A percentile compares a stretch with the other conserved stretches of the same genome.
Conservation (phyloP, 2,113 vertebrate species). For the Takifugu bimaculatus region DNA sequence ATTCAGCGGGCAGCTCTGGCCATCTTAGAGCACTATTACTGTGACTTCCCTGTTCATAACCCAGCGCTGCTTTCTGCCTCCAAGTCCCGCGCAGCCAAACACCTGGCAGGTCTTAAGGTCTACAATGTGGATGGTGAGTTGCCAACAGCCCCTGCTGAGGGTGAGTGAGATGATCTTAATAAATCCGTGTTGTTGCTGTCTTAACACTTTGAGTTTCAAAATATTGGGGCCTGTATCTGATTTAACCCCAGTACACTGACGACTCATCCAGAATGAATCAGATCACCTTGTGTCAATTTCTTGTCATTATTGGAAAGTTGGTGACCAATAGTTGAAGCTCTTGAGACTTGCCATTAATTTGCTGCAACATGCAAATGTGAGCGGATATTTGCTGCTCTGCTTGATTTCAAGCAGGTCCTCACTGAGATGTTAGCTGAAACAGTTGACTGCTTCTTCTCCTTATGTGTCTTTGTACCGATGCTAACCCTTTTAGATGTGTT, state of each 20-base stretch:
- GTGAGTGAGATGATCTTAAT: constrained; percentile 46
- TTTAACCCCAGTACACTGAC: no score
- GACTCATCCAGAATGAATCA: no score
- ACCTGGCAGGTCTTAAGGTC: constrained; percentile 87
- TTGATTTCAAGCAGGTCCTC: not conserved
- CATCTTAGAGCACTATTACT: constrained; percentile 91
- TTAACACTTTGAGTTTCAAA: no score
- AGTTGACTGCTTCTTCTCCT: constrained; percentile 46
- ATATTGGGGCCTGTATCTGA: no score
- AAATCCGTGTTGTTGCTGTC: not conserved
- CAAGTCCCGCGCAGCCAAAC: constrained; percentile 83
- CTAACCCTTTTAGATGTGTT: constrained; percentile 63
- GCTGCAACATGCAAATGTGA: constrained; percentile 4
- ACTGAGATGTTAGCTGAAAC: not conserved
- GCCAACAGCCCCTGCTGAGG: constrained; percentile 52
- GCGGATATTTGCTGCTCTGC: not conserved
- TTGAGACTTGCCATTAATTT: constrained; percentile 40
- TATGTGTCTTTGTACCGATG: constrained; percentile 44
- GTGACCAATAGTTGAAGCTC: not conserved
- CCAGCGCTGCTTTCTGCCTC: constrained; percentile 83
- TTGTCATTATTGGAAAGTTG: constrained; percentile 18
- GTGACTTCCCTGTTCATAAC: constrained; percentile 89
- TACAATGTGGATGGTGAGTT: constrained; percentile 88
- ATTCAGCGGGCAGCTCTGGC: constrained; percentile 89
- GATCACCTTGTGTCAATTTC: no score